Evolutionary conservation across 1,140 invertebrate genomes (phyloP), one percentile per base, ranked within the genome.

Genomic region (Dreissena rostriformis): DNA sequence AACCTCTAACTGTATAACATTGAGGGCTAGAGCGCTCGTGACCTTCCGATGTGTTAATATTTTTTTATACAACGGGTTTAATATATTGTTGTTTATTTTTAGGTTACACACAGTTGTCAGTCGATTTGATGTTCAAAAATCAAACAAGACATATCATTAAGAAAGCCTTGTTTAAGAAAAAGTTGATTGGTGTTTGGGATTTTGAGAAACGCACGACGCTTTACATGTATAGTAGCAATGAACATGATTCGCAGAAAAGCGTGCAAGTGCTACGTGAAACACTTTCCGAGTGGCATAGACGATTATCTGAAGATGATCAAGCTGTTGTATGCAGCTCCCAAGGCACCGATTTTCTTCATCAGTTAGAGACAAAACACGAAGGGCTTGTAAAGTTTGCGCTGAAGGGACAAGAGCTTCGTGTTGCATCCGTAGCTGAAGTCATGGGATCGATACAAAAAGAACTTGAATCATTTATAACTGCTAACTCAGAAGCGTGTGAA

Each of bases 111-210:
- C 39, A 39, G 39, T 39, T 39, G 39, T 39, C 65, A 11, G 63
- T 55, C 55, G 52, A 70, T 55, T 39, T 79, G 24, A 28, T 68
- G 12, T 79, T 79, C 49, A 55, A 55, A 66, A 67, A 26, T 15
- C 49, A 67, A 67, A 24, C 66, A 7, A 68, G 51, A 15, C 22
- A 52, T 39, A 28, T 51, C 12, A 49, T 79, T 17, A 79, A 79
- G 52, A 79, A 29, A 26, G 39, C 67, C 15, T 24, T 79, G 19
- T 39, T 15, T 22, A 39, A 68, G 5, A 55, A 68, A 49, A 79
- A 79, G 22, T 19, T 79, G 10, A 68, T 79, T 6, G 76, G 76
- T 12, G 66, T 79, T 28, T 79, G 76, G 76, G 65, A 79, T 24
- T 7, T 19, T 17, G 12, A 14, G 11, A 79, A 26, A 70, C 22